Percentiles rank a stretch among this genome's conserved stretches.
Conservation (phyloP, 1,140 invertebrate genomes). For the Zaprionus vittiger region DNA sequence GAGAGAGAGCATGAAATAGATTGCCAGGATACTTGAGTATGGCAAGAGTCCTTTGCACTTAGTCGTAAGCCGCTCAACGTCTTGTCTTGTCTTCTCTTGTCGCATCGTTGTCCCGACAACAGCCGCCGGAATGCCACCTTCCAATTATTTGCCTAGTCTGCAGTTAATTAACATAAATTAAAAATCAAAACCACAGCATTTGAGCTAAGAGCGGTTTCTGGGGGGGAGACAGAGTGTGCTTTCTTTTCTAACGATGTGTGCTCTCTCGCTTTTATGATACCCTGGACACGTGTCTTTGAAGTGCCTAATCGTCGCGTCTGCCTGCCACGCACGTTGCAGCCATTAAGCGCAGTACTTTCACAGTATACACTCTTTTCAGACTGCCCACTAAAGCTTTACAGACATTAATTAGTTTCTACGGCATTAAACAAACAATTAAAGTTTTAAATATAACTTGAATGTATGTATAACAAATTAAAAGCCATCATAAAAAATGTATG, state of each 20-base stretch:
- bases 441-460: background rate
- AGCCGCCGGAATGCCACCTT: conserved; percentile 26
- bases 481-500: background rate
- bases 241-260: conserved; percentile 29
- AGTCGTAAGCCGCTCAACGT: conserved; percentile 52
- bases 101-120: conserved; percentile 51
- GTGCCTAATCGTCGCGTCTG: conserved; percentile 51
- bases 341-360: conserved; percentile 49
- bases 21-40: conserved; percentile 13
- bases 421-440: background rate
- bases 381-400: background rate
- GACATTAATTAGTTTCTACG: background rate
- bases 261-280: conserved; percentile 35
- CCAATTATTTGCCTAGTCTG: conserved; percentile 56
- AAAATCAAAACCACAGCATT: conserved; percentile 67
- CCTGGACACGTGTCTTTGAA: conserved; percentile 35
- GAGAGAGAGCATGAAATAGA: conserved; percentile 21
- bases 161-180: conserved; percentile 80
- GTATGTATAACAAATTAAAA: background rate
- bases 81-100: conserved; percentile 6
- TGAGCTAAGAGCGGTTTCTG: conserved; percentile 40
- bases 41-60: conserved; percentile 62
- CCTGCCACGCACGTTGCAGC: conserved; percentile 66
- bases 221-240: background rate
- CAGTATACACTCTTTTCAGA: background rate